phyloP scores from a whole-genome alignment of 2,113 vertebrate species.

The chimpanzee (Pan troglodytes) region NHGRI_mPanTro3-v2.1_pri NC_072398.2:85612501-85613000 shows the following conservation, averaged over 20 bases:
- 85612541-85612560: neutral
- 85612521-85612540: neutral
- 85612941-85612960: neutral
- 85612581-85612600: neutral
- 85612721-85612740: neutral
- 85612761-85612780: neutral
- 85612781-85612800: neutral
- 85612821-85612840: neutral
- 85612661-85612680: neutral
- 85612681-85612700: neutral
- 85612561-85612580: neutral
- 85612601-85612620: neutral
- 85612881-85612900: neutral
- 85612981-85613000: neutral
- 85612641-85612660: neutral
- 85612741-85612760: neutral
- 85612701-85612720: neutral
- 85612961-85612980: neutral
- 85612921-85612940: neutral
- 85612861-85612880: neutral
- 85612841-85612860: neutral
- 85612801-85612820: neutral
- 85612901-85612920: neutral
- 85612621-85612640: neutral
- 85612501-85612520: neutral